Evolutionary conservation across 1,140 invertebrate genomes (phyloP).

Genomic region (Belonocnema kinseyi): DNA sequence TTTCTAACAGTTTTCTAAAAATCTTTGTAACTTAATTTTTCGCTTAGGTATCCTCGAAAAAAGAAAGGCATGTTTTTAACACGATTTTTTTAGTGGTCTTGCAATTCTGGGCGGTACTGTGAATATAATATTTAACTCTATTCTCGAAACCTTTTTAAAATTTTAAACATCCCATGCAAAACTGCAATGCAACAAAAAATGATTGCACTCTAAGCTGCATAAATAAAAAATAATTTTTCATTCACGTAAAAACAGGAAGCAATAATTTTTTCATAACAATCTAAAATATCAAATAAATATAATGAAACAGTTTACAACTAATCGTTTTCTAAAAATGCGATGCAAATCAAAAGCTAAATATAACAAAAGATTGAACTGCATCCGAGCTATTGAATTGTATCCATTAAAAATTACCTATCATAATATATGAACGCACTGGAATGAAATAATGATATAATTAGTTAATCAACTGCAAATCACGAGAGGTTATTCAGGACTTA

Average conservation of each 20-base stretch:
- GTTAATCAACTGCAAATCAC: slow-evolving; percentile 35
- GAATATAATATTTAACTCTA: no score
- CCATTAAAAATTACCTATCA: slow-evolving; percentile 70
- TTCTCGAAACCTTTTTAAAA: no score
- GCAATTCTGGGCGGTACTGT: no score
- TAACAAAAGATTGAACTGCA: neutral
- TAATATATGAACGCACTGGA: slow-evolving; percentile 72
- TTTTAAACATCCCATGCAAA: neutral
- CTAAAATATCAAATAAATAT: slow-evolving; percentile 16
- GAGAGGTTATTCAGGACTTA: neutral
- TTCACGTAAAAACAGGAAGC: neutral
- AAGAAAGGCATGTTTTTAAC: no score
- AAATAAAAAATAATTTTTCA: neutral
- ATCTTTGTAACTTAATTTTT: no score
- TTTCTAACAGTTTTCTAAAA: no score
- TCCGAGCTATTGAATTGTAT: slow-evolving; percentile 14
- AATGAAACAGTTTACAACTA: slow-evolving; percentile 32
- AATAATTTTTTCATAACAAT: slow-evolving; percentile 14
- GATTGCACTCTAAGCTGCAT: slow-evolving; percentile 11
- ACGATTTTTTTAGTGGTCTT: no score
- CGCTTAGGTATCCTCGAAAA: no score
- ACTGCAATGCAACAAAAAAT: slow-evolving; percentile 21
- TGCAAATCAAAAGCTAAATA: slow-evolving; percentile 45
- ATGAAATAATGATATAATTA: slow-evolving; percentile 66
- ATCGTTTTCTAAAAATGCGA: neutral